Evolutionary conservation across 2,797 vertebrate species (phyloP).

Genomic region (Melanotaenia boesemani): DNA sequence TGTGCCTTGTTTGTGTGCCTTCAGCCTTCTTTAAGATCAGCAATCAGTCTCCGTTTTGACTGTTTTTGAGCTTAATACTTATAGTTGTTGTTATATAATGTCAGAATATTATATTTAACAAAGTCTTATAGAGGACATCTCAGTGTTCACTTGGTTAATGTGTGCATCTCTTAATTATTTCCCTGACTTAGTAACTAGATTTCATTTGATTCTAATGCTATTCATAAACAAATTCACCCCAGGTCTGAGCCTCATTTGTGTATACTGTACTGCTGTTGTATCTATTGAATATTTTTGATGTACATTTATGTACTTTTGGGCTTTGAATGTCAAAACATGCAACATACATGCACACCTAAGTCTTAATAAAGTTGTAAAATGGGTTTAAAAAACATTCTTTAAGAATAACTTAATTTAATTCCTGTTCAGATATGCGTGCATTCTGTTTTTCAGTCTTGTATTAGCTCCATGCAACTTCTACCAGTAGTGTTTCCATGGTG

Average conservation of each 20-base stretch:
- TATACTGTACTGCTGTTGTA: slow-evolving; percentile 37
- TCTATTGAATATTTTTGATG: slow-evolving; percentile 22
- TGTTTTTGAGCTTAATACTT: slow-evolving; percentile 7
- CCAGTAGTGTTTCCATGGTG: slow-evolving; percentile 74
- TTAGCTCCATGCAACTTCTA: slow-evolving; percentile 22
- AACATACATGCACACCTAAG: slow-evolving; percentile 38
- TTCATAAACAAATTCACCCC: slow-evolving; percentile 15
- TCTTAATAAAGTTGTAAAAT: slow-evolving; percentile 53
- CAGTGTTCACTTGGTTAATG: slow-evolving; percentile 7
- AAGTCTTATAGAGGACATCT: background rate
- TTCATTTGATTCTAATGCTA: background rate
- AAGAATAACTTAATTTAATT: background rate
- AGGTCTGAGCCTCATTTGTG: slow-evolving; percentile 1
- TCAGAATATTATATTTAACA: background rate
- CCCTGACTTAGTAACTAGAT: background rate
- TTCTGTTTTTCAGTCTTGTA: slow-evolving; percentile 1
- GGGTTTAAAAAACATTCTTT: background rate
- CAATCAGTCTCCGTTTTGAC: slow-evolving; percentile 15
- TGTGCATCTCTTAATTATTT: slow-evolving; percentile 17
- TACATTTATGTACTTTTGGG: slow-evolving; percentile 42
- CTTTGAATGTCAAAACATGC: slow-evolving; percentile 53
- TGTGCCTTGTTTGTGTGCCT: slow-evolving; percentile 71
- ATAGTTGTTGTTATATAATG: slow-evolving; percentile 28
- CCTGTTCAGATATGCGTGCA: background rate
- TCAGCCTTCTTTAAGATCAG: slow-evolving; percentile 25